phyloP scores from a whole-genome alignment of 2,888 invertebrate genomes.

The Diaphora mendica region DNA sequence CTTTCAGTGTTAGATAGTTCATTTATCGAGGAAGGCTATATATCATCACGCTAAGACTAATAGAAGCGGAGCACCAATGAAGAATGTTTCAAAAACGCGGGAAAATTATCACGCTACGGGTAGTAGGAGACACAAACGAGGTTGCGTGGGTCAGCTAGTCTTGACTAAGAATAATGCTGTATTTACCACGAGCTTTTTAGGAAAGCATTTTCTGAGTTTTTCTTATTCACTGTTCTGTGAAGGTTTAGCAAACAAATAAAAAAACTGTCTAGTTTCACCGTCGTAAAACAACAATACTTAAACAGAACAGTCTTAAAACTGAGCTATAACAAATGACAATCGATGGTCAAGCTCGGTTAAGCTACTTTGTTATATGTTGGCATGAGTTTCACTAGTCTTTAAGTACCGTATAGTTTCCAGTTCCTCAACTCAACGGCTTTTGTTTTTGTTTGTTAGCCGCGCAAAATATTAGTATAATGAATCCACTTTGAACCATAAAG shows the following conservation, averaged over 20 bases:
- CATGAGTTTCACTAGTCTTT: neutral
- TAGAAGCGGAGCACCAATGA: too few relatives aligned
- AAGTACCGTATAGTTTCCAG: neutral
- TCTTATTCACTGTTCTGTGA: neutral
- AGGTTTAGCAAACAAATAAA: neutral
- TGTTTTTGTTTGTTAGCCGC: neutral
- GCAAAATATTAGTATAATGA: neutral
- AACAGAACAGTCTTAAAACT: neutral
- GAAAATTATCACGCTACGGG: too few relatives aligned
- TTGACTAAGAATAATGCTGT: neutral
- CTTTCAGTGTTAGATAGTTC: too few relatives aligned
- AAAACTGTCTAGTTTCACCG: neutral
- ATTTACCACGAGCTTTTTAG: neutral
- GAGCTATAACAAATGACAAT: neutral
- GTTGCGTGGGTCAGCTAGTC: too few relatives aligned
- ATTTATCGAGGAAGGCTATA: too few relatives aligned
- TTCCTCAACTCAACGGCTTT: neutral
- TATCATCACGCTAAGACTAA: too few relatives aligned
- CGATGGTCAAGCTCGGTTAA: neutral
- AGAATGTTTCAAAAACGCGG: too few relatives aligned
- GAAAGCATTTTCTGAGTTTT: neutral
- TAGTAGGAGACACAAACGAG: too few relatives aligned
- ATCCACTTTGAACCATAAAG: neutral
- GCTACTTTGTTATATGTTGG: neutral
- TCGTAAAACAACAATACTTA: neutral